A percentile compares a stretch with the other conserved stretches of the same genome.
phyloP scores from a whole-genome alignment of 1,140 invertebrate genomes.

The Drosophila virilis region DNA sequence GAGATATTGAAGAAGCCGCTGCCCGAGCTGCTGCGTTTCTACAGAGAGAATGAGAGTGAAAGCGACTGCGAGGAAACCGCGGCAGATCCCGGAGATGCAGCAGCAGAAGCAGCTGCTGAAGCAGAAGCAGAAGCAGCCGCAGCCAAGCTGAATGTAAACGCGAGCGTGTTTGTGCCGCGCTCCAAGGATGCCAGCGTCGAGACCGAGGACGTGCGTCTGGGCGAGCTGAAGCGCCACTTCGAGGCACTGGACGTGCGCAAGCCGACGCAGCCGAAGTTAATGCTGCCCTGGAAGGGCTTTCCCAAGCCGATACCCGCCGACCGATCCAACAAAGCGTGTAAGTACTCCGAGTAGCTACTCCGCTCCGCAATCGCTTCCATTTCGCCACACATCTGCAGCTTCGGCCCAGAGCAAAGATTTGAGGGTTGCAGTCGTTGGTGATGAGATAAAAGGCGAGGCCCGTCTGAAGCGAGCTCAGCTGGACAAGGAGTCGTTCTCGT shows the following conservation, averaged over 20 bases:
- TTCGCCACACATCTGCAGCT: background rate
- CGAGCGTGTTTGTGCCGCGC: constrained; percentile 43
- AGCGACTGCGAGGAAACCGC: constrained; percentile 12
- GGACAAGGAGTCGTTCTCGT: constrained; percentile 2
- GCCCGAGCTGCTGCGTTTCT: background rate
- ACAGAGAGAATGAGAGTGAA: constrained; percentile 11
- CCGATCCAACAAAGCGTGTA: background rate
- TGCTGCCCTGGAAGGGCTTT: constrained; percentile 66
- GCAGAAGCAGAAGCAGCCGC: background rate
- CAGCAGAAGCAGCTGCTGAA: background rate
- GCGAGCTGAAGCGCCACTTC: background rate
- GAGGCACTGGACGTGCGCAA: background rate
- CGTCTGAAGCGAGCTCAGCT: background rate
- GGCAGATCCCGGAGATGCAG: background rate
- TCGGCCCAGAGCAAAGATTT: background rate
- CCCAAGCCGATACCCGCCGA: constrained; percentile 34
- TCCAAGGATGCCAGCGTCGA: background rate
- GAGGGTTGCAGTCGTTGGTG: background rate
- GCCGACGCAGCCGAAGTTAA: constrained; percentile 13
- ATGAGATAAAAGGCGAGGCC: background rate
- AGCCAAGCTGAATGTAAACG: constrained; percentile 37
- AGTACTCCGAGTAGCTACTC: background rate
- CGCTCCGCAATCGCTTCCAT: background rate
- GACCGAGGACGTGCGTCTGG: background rate
- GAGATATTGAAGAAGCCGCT: constrained; percentile 24